These are phyloP conservation scores for Busseola fusca DNA, from an alignment of 2,888 invertebrate genomes.

Conservation along the genomic window DNA sequence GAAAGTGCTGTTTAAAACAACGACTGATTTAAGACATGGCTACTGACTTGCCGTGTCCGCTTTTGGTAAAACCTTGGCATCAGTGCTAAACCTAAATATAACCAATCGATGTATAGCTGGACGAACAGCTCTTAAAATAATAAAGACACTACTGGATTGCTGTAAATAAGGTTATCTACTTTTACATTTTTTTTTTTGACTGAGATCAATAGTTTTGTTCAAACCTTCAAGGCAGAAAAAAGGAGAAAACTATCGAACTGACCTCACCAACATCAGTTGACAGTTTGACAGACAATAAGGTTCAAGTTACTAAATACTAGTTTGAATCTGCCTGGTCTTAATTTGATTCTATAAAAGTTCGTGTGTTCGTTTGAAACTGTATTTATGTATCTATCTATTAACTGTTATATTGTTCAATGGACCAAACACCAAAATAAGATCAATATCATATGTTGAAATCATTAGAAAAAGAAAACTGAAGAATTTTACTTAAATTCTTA, in stretches of 20 bases:
- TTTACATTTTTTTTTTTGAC: constrained; percentile 6
- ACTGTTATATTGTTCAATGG: background rate
- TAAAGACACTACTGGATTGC: constrained; percentile 12
- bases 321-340: constrained; percentile 10
- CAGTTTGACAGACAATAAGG: background rate
- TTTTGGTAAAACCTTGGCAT: background rate
- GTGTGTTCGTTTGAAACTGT: background rate
- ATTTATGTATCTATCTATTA: background rate
- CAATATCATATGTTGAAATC: background rate
- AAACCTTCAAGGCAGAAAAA: background rate
- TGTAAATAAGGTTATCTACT: constrained; percentile 13
- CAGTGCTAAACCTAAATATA: background rate
- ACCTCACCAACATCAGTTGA: background rate
- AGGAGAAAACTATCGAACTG: background rate
- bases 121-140: background rate
- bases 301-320: background rate
- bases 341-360: background rate
- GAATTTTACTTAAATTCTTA: background rate
- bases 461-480: background rate
- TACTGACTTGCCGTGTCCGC: background rate
- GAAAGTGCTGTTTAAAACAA: constrained; percentile 81
- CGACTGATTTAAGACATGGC: constrained; percentile 36
- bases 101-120: background rate
- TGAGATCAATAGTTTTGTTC: constrained; percentile 3
- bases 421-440: background rate